Evolutionary conservation across 30 jellyfish, hydroid and myxozoan species (phyloP).

Genomic region (Aurelia aurita complex sp. Pacific): DNA sequence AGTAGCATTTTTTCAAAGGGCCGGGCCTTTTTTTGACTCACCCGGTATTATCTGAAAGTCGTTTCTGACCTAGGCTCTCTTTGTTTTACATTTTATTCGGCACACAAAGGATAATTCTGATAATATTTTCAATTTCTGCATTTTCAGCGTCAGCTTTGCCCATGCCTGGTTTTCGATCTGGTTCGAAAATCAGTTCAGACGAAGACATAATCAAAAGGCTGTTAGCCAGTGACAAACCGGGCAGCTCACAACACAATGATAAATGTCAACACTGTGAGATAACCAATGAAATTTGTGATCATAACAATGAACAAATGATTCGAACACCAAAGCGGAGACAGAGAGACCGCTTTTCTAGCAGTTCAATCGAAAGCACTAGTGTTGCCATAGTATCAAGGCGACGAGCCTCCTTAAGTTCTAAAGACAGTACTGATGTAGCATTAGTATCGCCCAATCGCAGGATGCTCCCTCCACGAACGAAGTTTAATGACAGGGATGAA

Average conservation of each 20-base stretch:
- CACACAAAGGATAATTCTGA: too few species aligned
- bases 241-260: too few species aligned
- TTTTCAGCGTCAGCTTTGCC: constrained; percentile 49
- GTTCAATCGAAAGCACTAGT: not conserved
- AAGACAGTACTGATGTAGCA: constrained; percentile 35
- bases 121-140: not conserved
- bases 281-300: too few species aligned
- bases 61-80: too few species aligned
- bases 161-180: constrained; percentile 41
- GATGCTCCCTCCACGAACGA: not conserved
- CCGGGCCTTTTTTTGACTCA: too few species aligned
- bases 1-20: too few species aligned
- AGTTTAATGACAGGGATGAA: not conserved
- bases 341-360: not conserved
- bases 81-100: too few species aligned
- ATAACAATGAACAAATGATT: too few species aligned
- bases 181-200: constrained; percentile 2
- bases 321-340: too few species aligned
- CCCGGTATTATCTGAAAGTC: too few species aligned
- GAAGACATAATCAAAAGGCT: not conserved
- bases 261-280: too few species aligned
- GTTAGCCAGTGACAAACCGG: too few species aligned
- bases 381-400: not conserved
- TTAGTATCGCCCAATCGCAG: constrained; percentile 12
- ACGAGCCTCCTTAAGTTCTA: constrained; percentile 1